Evolutionary conservation across 2,888 invertebrate genomes (phyloP).

Genomic region (Sarcophaga rosellei): DNA sequence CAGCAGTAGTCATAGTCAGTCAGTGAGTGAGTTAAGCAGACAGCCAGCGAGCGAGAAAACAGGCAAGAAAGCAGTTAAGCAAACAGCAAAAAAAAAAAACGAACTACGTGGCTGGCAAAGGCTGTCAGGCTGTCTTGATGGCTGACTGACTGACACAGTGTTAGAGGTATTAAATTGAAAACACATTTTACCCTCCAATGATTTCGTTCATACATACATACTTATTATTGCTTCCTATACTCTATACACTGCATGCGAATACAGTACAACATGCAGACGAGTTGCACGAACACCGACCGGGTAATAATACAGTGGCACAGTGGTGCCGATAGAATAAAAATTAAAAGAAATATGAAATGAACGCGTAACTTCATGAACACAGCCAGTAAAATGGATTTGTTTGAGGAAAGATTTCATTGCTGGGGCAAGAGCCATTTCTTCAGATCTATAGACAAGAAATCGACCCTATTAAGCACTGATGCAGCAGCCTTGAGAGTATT

Average conservation of each 20-base stretch:
- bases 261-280: neutral
- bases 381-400: no score
- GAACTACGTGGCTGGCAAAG: neutral
- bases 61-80: slow-evolving; percentile 3
- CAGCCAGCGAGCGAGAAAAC: neutral
- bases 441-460: no score
- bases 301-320: slow-evolving; percentile 17
- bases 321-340: neutral
- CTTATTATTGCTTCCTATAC: slow-evolving; percentile 53
- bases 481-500: no score
- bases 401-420: no score
- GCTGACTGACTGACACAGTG: slow-evolving; percentile 14
- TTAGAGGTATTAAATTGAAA: slow-evolving; percentile 65
- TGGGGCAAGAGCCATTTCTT: no score
- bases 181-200: slow-evolving; percentile 67
- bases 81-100: neutral
- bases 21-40: slow-evolving; percentile 3
- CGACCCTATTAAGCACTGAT: no score
- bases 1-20: neutral
- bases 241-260: neutral
- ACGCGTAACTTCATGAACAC: no score
- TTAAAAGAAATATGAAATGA: no score
- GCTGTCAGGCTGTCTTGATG: slow-evolving; percentile 7
- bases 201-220: slow-evolving; percentile 45
- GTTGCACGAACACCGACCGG: slow-evolving; percentile 9